These are phyloP conservation scores for Holothuria scabra DNA, from an alignment of 53 echinoderm and acorn worm genomes.

Conservation along the genomic window DNA sequence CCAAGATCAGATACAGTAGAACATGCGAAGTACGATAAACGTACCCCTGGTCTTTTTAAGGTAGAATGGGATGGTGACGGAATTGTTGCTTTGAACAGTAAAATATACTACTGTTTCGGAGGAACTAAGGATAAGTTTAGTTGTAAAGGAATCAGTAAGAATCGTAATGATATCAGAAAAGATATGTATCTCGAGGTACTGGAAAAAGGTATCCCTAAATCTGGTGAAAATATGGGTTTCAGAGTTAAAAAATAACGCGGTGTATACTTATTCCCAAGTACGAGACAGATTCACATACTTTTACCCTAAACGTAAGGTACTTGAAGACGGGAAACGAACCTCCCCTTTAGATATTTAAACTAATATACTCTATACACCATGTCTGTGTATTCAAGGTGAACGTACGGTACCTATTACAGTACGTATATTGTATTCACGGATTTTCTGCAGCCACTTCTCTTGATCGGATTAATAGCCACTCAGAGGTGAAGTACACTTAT, in stretches of 20 bases:
- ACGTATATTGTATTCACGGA: too few species aligned
- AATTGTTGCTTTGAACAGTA: slow-evolving; percentile 58
- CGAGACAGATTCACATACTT: slow-evolving; percentile 32
- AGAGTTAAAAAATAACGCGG: slow-evolving; percentile 36
- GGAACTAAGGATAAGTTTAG: slow-evolving; percentile 37
- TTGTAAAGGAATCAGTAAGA: slow-evolving; percentile 56
- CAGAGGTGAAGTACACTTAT: too few species aligned
- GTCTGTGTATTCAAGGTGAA: too few species aligned
- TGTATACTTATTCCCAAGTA: slow-evolving; percentile 44
- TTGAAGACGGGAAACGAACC: not conserved
- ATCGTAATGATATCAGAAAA: slow-evolving; percentile 39
- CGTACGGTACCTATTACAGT: too few species aligned
- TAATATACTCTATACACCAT: not conserved
- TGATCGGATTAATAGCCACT: too few species aligned
- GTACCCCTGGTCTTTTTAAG: slow-evolving; percentile 61
- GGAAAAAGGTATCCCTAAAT: not conserved
- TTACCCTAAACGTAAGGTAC: slow-evolving; percentile 32
- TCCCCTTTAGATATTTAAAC: slow-evolving; percentile 26
- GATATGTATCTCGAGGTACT: slow-evolving; percentile 39
- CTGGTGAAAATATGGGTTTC: slow-evolving; percentile 49
- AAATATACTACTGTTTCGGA: slow-evolving; percentile 59
- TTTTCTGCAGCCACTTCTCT: too few species aligned
- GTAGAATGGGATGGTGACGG: slow-evolving; percentile 73
- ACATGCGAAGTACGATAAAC: slow-evolving; percentile 54
- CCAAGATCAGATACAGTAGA: slow-evolving; percentile 53